Conservation (phyloP, 2,797 vertebrate species). For the Todus mexicanus region DNA sequence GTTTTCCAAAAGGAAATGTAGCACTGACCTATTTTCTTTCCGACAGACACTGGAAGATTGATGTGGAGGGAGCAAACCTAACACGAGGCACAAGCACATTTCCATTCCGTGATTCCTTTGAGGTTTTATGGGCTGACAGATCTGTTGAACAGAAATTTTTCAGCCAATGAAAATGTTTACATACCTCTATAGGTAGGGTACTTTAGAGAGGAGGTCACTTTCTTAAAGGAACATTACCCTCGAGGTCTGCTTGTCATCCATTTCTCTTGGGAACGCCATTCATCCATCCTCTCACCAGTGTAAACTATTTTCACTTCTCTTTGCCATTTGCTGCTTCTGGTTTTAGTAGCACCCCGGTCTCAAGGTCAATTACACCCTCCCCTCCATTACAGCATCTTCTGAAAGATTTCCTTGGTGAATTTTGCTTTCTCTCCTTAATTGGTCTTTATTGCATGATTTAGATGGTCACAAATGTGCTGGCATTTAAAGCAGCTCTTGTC, state of each 20-base stretch:
- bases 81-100: not conserved
- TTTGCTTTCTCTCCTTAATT: not conserved
- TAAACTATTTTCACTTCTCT: not conserved
- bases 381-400: not conserved
- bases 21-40: not conserved
- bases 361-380: not conserved
- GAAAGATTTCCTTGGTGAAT: not conserved
- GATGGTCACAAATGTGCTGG: not conserved
- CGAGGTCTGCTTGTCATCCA: not conserved
- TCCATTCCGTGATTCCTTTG: not conserved
- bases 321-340: not conserved
- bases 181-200: not conserved
- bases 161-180: not conserved
- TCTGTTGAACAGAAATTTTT: not conserved
- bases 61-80: not conserved
- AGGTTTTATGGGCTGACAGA: not conserved
- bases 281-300: not conserved
- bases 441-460: fast-evolving
- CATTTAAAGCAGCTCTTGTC: not conserved
- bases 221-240: not conserved
- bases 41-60: fast-evolving
- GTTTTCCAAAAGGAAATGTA: not conserved
- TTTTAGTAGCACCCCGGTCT: not conserved
- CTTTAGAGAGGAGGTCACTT: not conserved
- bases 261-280: not conserved